phyloP scores from a whole-genome alignment of 2,113 vertebrate species.

The Chaenocephalus aceratus region DNA sequence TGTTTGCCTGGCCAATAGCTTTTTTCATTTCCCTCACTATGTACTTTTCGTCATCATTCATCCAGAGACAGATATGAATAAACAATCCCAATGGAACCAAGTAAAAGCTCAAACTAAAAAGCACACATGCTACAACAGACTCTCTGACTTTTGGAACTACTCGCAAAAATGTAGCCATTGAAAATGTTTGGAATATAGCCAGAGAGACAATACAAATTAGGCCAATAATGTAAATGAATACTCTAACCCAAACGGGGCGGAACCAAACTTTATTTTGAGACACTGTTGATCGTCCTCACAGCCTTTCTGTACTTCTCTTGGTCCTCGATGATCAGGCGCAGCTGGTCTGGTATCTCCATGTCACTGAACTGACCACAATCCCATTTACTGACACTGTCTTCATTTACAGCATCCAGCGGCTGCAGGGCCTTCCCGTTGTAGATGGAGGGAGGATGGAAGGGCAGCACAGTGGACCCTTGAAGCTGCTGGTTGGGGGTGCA shows the following conservation, averaged over 20 bases:
- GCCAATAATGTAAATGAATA: too few species aligned
- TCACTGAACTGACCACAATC: constrained; percentile 70
- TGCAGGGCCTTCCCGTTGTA: constrained; percentile 76
- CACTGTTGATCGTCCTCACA: constrained; percentile 62
- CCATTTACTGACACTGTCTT: constrained; percentile 56
- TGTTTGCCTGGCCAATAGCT: constrained; percentile 62
- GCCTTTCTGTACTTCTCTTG: constrained; percentile 61
- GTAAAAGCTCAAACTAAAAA: too few species aligned
- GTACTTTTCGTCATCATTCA: constrained; percentile 18
- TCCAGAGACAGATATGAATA: background rate
- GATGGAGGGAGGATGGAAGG: constrained; percentile 58
- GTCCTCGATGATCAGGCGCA: constrained; percentile 69
- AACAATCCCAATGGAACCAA: background rate
- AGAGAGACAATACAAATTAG: too few species aligned
- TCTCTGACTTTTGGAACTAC: too few species aligned
- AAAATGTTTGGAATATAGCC: too few species aligned
- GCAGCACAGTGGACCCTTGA: constrained; percentile 55
- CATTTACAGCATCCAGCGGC: constrained; percentile 63
- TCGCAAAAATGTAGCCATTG: too few species aligned
- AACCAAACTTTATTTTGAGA: constrained; percentile 30
- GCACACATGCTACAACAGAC: too few species aligned
- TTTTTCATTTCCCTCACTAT: constrained; percentile 51
- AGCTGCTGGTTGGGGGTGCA: constrained; percentile 57
- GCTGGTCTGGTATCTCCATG: constrained; percentile 66
- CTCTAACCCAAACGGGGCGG: too few species aligned